Percentiles rank a stretch among this genome's conserved stretches.
Conservation (phyloP, 53 echinoderm and acorn worm genomes). For the Glandiceps talaboti region DNA sequence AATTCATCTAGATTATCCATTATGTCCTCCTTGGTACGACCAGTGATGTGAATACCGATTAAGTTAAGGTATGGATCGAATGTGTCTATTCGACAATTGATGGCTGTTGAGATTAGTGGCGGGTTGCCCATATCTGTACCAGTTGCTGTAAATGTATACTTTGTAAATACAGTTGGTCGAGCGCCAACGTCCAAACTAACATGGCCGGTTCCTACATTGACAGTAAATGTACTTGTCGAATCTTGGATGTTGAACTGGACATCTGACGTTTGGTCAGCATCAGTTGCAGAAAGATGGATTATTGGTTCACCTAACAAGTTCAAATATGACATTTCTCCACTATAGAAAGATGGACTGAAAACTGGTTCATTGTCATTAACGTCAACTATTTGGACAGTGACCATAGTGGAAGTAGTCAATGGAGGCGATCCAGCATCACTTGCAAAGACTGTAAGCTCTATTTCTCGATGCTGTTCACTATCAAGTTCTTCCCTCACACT, state of each 20-base stretch:
- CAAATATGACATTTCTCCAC: not conserved
- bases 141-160: not conserved
- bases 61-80: not conserved
- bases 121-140: not conserved
- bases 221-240: not conserved
- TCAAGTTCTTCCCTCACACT: not conserved
- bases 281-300: not conserved
- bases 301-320: not conserved
- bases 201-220: not conserved
- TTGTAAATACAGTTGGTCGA: not conserved
- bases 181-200: not conserved
- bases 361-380: constrained; percentile 97
- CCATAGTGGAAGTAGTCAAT: not conserved
- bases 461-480: not conserved
- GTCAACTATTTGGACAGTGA: constrained; percentile 51
- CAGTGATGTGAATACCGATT: not conserved
- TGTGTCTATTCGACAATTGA: not conserved
- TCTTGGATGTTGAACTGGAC: not conserved
- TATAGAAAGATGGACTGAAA: constrained; percentile 9
- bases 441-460: not conserved
- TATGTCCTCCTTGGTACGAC: not conserved
- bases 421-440: not conserved
- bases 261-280: not conserved
- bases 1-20: not conserved
- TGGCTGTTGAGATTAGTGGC: not conserved